Conservation (phyloP, 2,113 vertebrate genomes). For the Alligator mississippiensis region DNA sequence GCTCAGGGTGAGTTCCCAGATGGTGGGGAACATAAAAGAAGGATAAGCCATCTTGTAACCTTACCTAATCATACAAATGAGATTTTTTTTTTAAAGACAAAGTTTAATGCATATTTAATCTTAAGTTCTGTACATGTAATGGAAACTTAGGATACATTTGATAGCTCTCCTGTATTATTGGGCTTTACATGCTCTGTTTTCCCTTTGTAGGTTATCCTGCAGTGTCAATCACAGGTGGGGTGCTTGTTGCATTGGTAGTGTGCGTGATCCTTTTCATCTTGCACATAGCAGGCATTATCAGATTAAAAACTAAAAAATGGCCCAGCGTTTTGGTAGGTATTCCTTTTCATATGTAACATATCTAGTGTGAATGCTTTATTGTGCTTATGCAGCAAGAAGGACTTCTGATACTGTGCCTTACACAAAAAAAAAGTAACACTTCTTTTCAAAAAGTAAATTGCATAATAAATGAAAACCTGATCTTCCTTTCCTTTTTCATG, state of each 20-base stretch:
- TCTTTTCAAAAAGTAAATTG: not conserved
- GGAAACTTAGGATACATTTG: not conserved
- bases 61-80: not conserved
- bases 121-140: not conserved
- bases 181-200: conserved; percentile 8
- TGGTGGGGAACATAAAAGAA: not conserved
- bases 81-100: no score
- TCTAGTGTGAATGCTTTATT: not conserved
- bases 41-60: not conserved
- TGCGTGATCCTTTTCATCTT: not conserved
- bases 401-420: not conserved
- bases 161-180: not conserved
- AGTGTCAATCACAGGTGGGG: not conserved
- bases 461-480: not conserved
- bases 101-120: no score
- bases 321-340: conserved; percentile 76
- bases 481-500: not conserved
- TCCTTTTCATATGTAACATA: not conserved
- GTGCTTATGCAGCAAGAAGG: not conserved
- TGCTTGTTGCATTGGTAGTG: not conserved
- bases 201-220: conserved; percentile 40
- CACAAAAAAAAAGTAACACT: not conserved
- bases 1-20: no score
- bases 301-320: not conserved
- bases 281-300: conserved; percentile 59